Percentiles rank a stretch among this genome's conserved stretches.
These are phyloP conservation scores for Onychomys leucogaster DNA, from an alignment of 2,797 vertebrate genomes.

Conservation along the genomic window DNA sequence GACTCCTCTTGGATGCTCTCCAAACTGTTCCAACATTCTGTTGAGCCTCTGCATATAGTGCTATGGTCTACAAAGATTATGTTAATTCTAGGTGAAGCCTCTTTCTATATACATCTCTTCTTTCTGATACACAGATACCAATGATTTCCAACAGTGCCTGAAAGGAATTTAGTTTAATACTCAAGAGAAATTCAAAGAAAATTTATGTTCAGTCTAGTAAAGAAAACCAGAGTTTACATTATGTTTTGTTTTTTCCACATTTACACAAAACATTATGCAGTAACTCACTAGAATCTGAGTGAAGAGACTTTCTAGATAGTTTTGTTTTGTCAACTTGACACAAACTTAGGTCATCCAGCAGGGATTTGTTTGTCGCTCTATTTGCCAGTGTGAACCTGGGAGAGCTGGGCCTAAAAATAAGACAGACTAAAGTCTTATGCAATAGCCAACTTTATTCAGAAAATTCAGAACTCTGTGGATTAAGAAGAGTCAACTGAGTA, in stretches of 20 bases:
- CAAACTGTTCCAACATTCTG: slow-evolving; percentile 63
- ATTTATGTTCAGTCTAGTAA: not conserved
- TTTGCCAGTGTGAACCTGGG: not conserved
- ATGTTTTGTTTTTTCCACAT: not conserved
- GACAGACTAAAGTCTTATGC: not conserved
- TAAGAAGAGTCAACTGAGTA: not conserved
- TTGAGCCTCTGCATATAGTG: not conserved
- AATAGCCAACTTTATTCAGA: not conserved
- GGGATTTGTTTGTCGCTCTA: not conserved
- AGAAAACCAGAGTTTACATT: not conserved
- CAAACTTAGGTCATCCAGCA: no score
- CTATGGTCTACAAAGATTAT: slow-evolving; percentile 59
- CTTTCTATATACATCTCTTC: slow-evolving; percentile 46
- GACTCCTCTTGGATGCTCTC: slow-evolving; percentile 52
- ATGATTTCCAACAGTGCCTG: slow-evolving; percentile 57
- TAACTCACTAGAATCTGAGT: not conserved
- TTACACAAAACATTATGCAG: not conserved
- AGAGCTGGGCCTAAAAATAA: not conserved
- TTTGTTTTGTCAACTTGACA: not conserved
- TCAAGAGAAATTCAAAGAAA: slow-evolving; percentile 1
- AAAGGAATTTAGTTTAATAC: slow-evolving; percentile 38
- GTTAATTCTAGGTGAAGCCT: slow-evolving; percentile 32
- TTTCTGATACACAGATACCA: not conserved
- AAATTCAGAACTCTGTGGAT: not conserved
- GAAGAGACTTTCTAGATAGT: not conserved